Evolutionary conservation across 64 coral and sea anemone genomes (phyloP).

Genomic region (Acropora tenuis): DNA sequence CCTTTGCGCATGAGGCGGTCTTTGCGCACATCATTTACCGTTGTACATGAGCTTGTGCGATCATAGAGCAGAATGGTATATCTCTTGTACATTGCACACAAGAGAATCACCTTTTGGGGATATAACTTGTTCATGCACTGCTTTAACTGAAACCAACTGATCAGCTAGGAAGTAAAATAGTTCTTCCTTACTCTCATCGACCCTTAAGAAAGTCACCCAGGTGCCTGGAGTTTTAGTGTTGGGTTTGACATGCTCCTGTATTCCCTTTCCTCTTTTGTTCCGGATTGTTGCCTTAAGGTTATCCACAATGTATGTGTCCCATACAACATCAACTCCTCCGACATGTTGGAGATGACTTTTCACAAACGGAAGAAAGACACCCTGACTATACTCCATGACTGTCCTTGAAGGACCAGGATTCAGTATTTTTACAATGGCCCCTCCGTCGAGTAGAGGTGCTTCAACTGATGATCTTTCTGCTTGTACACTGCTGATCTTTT

Average conservation of each 20-base stretch:
- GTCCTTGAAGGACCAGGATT: constrained; percentile 54
- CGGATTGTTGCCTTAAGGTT: constrained; percentile 54
- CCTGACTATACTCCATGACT: constrained; percentile 46
- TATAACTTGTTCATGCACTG: constrained; percentile 2
- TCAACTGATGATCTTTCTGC: constrained; percentile 41
- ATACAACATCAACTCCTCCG: constrained; percentile 53
- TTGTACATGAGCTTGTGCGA: constrained; percentile 33
- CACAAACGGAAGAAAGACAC: constrained; percentile 40
- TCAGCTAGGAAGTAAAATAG: constrained; percentile 49
- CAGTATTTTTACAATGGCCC: constrained; percentile 59
- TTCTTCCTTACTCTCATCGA: constrained; percentile 45
- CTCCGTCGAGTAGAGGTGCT: constrained; percentile 46
- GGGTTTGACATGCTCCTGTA: constrained; percentile 19
- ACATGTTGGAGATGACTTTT: constrained; percentile 30
- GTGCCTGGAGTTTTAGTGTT: constrained; percentile 29
- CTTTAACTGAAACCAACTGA: constrained; percentile 4
- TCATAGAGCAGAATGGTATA: constrained; percentile 35
- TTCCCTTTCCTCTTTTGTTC: constrained; percentile 58
- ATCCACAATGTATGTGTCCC: constrained; percentile 48
- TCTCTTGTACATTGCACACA: constrained; percentile 1
- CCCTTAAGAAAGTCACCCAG: constrained; percentile 24
- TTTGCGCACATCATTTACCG: constrained; percentile 46
- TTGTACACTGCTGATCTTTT: constrained; percentile 14
- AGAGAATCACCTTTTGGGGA: constrained; percentile 32
- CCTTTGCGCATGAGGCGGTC: neutral